Base-by-base conservation (phyloP, 2,113 vertebrate species). In the Cathartes aura region DNA sequence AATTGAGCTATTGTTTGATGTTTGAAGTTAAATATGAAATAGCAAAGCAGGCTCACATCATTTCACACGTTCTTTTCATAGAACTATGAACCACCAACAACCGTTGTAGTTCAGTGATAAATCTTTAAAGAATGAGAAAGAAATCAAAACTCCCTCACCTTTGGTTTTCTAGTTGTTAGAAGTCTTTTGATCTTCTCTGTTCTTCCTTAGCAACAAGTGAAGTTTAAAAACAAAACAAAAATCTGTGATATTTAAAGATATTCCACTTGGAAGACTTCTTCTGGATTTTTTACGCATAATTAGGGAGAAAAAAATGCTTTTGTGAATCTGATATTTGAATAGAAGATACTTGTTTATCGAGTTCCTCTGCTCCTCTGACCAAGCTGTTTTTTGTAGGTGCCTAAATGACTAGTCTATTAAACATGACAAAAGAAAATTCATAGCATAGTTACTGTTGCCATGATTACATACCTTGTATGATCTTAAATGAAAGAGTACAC, bases 381-480 rank as follows among this genome's bases (percentile, higher is more conserved):
- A 58, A 60, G 80, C 92, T 96, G 62, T 27, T 95, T 83, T 93
- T 89, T 86, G 76, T 50, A 90, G 82, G 74, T 83, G 85, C 60
- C 75, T 84, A 59, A 83, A 88, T 92, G 96, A 95, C 89, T 84
- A 52, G 82, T 96, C 63, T 82, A 70, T 98, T 94, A 95, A 92
- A 87, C 42, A 42, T 89, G 88, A 96, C 91, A 89, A 96, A 96
- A 97, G 90, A 87, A 92, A 97, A 98, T 93, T 55, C 80, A 60
- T 63, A 68, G 75, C 90, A 14, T 97, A 94, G 96, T 84, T 97
- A 98, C 96, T 79, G 96, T 97, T 97, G 94, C 97, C 52, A 58
- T 58, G 95, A 97, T 96, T 97, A 82, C 83, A 88, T 92, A 67
- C 82, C 86, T 82, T 62, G 78, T 91, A 30, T 63, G 90, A 92